Conservation (phyloP, 2,113 vertebrate genomes). For the Elaphurus davidianus region DNA sequence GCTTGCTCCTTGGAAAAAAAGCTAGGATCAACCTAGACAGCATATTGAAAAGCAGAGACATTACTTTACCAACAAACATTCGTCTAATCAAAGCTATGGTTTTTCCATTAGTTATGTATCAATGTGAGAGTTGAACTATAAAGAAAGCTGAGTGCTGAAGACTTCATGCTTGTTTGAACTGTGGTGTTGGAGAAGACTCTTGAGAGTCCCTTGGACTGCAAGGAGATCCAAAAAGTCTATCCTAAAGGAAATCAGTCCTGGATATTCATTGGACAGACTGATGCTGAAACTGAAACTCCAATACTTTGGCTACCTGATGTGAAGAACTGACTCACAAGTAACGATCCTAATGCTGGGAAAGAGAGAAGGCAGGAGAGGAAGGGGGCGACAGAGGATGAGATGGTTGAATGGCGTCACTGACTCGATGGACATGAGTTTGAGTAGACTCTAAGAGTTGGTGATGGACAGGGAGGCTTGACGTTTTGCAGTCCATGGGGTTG, state of each 20-base stretch:
- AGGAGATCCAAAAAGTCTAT: not conserved
- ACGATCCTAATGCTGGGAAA: not conserved
- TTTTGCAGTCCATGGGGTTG: not conserved
- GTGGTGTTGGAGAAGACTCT: not conserved
- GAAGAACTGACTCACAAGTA: not conserved
- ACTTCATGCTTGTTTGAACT: not conserved
- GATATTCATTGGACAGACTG: not conserved
- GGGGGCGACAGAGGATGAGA: not conserved
- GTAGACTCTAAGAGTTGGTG: not conserved
- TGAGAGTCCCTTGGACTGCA: not conserved
- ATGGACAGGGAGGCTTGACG: not conserved
- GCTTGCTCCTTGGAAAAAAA: not conserved
- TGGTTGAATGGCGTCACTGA: fast-evolving
- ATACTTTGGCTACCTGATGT: not conserved
- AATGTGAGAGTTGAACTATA: not conserved
- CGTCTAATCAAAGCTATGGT: not conserved
- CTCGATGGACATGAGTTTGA: not conserved
- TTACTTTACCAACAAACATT: not conserved
- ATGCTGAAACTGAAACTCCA: not conserved
- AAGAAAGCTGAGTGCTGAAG: not conserved
- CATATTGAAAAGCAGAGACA: not conserved
- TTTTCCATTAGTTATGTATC: not conserved
- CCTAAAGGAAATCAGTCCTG: not conserved
- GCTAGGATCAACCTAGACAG: not conserved
- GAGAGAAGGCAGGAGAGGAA: not conserved